Percentiles rank a stretch among this genome's conserved stretches.
phyloP scores from a whole-genome alignment of 2,797 vertebrate species.

The Ptychobarbus kaznakovi region DNA sequence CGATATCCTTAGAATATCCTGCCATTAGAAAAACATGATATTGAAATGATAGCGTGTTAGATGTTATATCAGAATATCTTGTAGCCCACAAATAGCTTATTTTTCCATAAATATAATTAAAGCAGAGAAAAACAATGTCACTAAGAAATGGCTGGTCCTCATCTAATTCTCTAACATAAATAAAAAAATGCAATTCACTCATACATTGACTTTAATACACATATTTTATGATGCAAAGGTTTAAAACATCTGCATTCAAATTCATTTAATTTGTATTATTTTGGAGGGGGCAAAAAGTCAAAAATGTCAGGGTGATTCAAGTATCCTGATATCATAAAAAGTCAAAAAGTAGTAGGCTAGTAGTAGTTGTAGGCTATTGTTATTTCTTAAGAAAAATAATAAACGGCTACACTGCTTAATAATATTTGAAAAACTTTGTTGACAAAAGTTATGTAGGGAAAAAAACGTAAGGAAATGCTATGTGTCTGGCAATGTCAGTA shows the following conservation, averaged over 20 bases:
- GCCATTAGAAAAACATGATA: background rate
- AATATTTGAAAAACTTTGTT: background rate
- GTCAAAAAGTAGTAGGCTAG: no score
- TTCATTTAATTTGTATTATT: background rate
- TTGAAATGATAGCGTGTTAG: background rate
- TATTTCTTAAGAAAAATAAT: background rate
- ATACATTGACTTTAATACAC: background rate
- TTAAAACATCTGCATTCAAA: background rate
- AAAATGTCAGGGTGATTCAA: background rate
- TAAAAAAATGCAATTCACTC: background rate
- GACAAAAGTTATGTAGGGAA: background rate
- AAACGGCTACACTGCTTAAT: background rate
- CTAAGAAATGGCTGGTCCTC: background rate
- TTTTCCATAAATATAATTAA: background rate
- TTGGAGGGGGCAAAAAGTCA: background rate
- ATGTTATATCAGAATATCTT: background rate
- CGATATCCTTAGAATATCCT: slow-evolving; percentile 31
- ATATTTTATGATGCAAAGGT: background rate
- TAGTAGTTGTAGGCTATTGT: background rate
- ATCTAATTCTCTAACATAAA: background rate
- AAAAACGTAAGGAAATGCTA: background rate
- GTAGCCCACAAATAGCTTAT: background rate
- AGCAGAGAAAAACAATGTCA: background rate
- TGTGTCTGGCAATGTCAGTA: background rate
- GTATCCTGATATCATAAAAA: background rate